phyloP scores from a whole-genome alignment of 2,888 invertebrate species.

The Seira ritae region DNA sequence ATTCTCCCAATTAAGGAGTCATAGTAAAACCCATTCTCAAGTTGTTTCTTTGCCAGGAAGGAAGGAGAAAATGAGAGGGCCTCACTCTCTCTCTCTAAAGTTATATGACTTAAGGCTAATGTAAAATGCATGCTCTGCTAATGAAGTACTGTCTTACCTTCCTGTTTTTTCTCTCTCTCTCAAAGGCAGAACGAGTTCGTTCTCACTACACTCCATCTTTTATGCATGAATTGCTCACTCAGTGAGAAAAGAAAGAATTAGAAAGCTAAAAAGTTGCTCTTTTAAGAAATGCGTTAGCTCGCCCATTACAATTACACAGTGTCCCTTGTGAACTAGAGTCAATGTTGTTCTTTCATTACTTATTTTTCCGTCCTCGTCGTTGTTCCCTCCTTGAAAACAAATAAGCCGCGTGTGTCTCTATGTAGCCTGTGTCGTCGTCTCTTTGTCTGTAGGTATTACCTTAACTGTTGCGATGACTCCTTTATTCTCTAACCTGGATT shows the following conservation, averaged over 20 bases:
- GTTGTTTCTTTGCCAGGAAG: too few species aligned
- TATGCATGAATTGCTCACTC: conserved; percentile 14
- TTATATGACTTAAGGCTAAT: background rate
- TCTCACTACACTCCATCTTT: background rate
- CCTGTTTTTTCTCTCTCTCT: background rate
- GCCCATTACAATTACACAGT: background rate
- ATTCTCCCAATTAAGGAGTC: too few species aligned
- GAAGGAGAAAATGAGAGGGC: too few species aligned
- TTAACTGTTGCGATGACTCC: too few species aligned
- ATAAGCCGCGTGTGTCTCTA: too few species aligned
- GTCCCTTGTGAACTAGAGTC: conserved; percentile 9
- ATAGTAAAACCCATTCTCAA: too few species aligned
- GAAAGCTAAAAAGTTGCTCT: conserved; percentile 1
- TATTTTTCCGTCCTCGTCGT: background rate
- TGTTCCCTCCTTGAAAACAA: too few species aligned
- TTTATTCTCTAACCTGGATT: too few species aligned
- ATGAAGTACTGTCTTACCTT: conserved; percentile 1
- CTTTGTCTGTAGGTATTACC: too few species aligned
- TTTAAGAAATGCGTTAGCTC: conserved; percentile 7
- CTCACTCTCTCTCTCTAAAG: too few species aligned
- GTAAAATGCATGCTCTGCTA: conserved; percentile 5
- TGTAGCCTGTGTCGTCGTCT: too few species aligned
- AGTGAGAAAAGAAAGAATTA: conserved; percentile 6
- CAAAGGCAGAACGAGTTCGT: too few species aligned
- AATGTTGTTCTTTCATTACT: background rate